Percentiles rank a stretch among this genome's conserved stretches.
These are phyloP conservation scores for Emmelina monodactyla DNA, from an alignment of 2,888 invertebrate genomes.

Conservation along the genomic window DNA sequence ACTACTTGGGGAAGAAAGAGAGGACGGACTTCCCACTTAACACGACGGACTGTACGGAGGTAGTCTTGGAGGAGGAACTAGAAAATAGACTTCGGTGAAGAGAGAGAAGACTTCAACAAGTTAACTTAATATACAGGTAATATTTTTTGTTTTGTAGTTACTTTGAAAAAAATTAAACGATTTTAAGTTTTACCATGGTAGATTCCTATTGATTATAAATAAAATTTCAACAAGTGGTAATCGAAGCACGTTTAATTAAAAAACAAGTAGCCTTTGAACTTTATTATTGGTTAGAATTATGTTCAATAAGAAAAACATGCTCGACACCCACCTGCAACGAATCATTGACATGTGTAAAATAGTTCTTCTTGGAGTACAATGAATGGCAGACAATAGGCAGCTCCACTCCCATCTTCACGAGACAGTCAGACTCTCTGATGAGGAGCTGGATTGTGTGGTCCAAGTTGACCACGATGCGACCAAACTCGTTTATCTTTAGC, in stretches of 20 bases:
- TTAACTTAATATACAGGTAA: too few relatives aligned
- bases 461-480: conserved; percentile 77
- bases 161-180: too few relatives aligned
- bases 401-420: conserved; percentile 83
- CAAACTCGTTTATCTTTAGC: conserved; percentile 68
- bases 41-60: conserved; percentile 73
- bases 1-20: conserved; percentile 88
- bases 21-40: conserved; percentile 89
- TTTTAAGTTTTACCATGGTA: too few relatives aligned
- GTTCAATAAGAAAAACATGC: neutral
- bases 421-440: conserved; percentile 84
- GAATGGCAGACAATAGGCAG: conserved; percentile 83
- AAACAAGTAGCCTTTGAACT: too few relatives aligned
- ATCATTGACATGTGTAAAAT: conserved; percentile 79
- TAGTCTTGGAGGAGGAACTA: conserved; percentile 83
- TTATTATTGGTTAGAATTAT: too few relatives aligned
- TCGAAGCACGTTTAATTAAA: too few relatives aligned
- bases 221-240: too few relatives aligned
- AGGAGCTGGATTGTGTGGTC: conserved; percentile 78
- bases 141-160: too few relatives aligned
- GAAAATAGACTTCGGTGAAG: too few relatives aligned
- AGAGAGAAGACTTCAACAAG: too few relatives aligned
- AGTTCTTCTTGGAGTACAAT: conserved; percentile 77
- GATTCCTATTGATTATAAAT: too few relatives aligned
- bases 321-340: conserved; percentile 69